Percentiles rank a stretch among this genome's conserved stretches.
These are phyloP conservation scores for Lycopodina hypogea DNA, from an alignment of 37 sponge, comb jelly and placozoan genomes.

Conservation along the genomic window DNA sequence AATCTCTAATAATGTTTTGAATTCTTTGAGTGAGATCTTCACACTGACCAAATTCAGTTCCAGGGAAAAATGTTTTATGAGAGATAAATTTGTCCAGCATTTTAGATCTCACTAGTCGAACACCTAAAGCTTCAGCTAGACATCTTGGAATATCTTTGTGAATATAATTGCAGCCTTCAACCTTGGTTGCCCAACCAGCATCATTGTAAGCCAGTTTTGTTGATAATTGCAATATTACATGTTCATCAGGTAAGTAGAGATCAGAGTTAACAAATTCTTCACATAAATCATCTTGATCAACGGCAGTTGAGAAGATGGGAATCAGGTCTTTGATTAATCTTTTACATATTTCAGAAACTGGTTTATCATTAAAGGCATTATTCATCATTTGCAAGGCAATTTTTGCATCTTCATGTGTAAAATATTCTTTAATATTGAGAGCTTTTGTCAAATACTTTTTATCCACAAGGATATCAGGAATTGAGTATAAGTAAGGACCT, in stretches of 20 bases:
- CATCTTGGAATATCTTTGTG: slow-evolving; percentile 14
- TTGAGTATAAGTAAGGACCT: slow-evolving; percentile 49
- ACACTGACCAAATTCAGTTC: slow-evolving; percentile 61
- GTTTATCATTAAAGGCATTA: background rate
- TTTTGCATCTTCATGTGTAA: slow-evolving; percentile 31
- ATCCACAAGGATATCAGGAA: slow-evolving; percentile 17
- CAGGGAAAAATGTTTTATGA: background rate
- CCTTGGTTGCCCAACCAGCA: slow-evolving; percentile 28
- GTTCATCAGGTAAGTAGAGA: slow-evolving; percentile 40
- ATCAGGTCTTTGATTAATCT: slow-evolving; percentile 8
- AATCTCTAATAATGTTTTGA: slow-evolving; percentile 70
- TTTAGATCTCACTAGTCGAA: slow-evolving; percentile 34
- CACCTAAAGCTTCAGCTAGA: slow-evolving; percentile 33
- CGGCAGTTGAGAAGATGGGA: background rate
- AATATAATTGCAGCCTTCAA: slow-evolving; percentile 4
- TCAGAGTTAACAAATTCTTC: background rate
- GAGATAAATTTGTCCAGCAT: slow-evolving; percentile 25
- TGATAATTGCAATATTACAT: slow-evolving; percentile 15
- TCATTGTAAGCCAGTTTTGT: slow-evolving; percentile 47
- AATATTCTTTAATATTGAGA: slow-evolving; percentile 27
- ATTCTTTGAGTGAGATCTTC: slow-evolving; percentile 76
- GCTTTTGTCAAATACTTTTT: slow-evolving; percentile 7
- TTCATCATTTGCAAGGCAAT: slow-evolving; percentile 51
- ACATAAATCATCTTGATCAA: background rate
- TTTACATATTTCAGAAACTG: slow-evolving; percentile 8